phyloP scores from a whole-genome alignment of 1,140 invertebrate species.

The Pseudomyrmex dendroicus region DNA sequence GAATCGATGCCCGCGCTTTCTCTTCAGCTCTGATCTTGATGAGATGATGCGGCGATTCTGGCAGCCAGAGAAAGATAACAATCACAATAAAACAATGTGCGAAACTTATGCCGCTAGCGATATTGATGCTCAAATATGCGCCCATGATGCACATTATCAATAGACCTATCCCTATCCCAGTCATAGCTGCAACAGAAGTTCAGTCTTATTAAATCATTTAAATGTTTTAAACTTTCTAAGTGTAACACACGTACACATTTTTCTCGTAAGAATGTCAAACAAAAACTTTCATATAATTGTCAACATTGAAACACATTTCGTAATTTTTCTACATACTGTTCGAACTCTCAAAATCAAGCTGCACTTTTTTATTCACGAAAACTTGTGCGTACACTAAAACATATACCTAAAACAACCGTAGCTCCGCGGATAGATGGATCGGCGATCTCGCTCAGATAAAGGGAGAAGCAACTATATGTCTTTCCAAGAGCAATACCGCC shows the following conservation, averaged over 20 bases:
- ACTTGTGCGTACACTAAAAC: not conserved
- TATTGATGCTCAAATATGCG: slow-evolving; percentile 86
- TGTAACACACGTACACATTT: slow-evolving; percentile 81
- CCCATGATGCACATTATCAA: slow-evolving; percentile 89
- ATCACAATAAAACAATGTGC: slow-evolving; percentile 86
- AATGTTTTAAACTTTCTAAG: slow-evolving; percentile 74
- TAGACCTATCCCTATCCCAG: slow-evolving; percentile 86
- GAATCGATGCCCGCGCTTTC: slow-evolving; percentile 87
- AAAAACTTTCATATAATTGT: too few species aligned
- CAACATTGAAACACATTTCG: too few species aligned
- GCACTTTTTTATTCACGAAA: too few species aligned
- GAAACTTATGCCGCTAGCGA: slow-evolving; percentile 86
- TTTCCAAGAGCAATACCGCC: slow-evolving; percentile 89
- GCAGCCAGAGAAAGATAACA: slow-evolving; percentile 88
- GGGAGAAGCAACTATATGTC: slow-evolving; percentile 88
- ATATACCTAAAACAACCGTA: slow-evolving; percentile 86
- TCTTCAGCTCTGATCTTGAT: slow-evolving; percentile 85
- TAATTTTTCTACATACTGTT: too few species aligned
- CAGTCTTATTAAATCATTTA: too few species aligned
- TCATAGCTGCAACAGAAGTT: slow-evolving; percentile 70
- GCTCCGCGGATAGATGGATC: slow-evolving; percentile 88
- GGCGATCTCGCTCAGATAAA: slow-evolving; percentile 90
- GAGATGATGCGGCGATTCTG: slow-evolving; percentile 90
- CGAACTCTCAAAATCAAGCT: too few species aligned
- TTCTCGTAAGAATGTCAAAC: not conserved